Conservation (phyloP, 2,888 invertebrate species). For the Arrhopalites spinosus region DNA sequence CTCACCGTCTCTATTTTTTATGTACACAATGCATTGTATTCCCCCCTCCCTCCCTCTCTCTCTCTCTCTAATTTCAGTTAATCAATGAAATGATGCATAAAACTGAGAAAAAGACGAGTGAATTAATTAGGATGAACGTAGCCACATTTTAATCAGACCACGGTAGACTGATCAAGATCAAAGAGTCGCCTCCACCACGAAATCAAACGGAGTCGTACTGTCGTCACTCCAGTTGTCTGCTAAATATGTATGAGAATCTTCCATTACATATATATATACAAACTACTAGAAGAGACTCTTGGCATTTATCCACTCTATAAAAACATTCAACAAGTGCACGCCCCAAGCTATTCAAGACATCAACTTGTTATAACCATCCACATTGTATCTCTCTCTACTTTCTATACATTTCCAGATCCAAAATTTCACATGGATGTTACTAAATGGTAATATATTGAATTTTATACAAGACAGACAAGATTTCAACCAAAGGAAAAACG, state of each 20-base stretch:
- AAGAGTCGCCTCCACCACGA: conserved; percentile 35
- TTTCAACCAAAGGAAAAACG: too few species aligned
- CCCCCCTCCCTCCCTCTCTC: too few species aligned
- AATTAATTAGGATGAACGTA: conserved; percentile 42
- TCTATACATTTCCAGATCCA: background rate
- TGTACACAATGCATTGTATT: too few species aligned
- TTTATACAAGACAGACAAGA: too few species aligned
- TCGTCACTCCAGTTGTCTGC: background rate
- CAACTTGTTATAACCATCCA: conserved; percentile 8
- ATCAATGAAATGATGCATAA: conserved; percentile 35
- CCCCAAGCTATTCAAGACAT: background rate
- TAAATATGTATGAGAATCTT: background rate
- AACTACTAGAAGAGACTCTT: background rate
- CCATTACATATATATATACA: background rate
- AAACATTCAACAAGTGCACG: conserved; percentile 16
- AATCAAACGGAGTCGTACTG: background rate
- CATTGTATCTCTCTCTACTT: background rate
- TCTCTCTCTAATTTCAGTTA: background rate
- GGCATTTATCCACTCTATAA: background rate
- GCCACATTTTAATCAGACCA: conserved; percentile 38
- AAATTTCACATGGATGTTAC: too few species aligned
- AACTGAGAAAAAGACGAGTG: conserved; percentile 37
- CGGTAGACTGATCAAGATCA: conserved; percentile 41
- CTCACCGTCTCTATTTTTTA: too few species aligned
- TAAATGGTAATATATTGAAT: too few species aligned